Evolutionary conservation across 2,113 vertebrate genomes (phyloP).

Genomic region (Gavialis gangeticus): DNA sequence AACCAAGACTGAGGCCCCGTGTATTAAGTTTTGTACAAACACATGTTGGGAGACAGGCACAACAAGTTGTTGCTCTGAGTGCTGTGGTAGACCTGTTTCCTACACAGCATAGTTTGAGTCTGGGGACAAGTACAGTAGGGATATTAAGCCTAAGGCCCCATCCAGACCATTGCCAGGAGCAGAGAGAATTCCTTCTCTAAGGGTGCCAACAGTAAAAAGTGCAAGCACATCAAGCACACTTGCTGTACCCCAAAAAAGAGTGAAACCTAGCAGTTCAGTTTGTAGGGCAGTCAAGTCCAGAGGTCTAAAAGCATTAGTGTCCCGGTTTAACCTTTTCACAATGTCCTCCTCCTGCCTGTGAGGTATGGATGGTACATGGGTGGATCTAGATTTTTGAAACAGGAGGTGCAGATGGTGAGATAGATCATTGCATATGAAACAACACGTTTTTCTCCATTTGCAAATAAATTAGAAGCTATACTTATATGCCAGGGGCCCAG

Average conservation of each 20-base stretch:
- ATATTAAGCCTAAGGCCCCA: not conserved
- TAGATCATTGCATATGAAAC: too few relatives aligned
- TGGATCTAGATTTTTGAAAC: too few relatives aligned
- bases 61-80: not conserved
- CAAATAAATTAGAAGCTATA: too few relatives aligned
- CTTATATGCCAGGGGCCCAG: too few relatives aligned
- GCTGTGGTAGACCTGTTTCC: not conserved
- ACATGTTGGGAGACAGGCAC: not conserved
- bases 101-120: not conserved
- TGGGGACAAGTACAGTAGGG: not conserved
- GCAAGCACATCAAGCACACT: not conserved
- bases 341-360: not conserved
- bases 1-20: not conserved
- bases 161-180: not conserved
- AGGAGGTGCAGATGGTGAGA: too few relatives aligned
- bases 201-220: not conserved
- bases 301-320: not conserved
- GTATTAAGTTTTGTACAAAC: not conserved
- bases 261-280: not conserved
- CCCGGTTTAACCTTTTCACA: not conserved
- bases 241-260: not conserved
- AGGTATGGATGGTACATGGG: too few relatives aligned
- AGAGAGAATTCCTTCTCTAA: fast-evolving
- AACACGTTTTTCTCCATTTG: too few relatives aligned
- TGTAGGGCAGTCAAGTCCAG: not conserved